Percentiles rank a stretch among this genome's conserved stretches.
These are phyloP conservation scores for Centroberyx gerrardi DNA, from an alignment of 2,797 vertebrate genomes.

Conservation along the genomic window DNA sequence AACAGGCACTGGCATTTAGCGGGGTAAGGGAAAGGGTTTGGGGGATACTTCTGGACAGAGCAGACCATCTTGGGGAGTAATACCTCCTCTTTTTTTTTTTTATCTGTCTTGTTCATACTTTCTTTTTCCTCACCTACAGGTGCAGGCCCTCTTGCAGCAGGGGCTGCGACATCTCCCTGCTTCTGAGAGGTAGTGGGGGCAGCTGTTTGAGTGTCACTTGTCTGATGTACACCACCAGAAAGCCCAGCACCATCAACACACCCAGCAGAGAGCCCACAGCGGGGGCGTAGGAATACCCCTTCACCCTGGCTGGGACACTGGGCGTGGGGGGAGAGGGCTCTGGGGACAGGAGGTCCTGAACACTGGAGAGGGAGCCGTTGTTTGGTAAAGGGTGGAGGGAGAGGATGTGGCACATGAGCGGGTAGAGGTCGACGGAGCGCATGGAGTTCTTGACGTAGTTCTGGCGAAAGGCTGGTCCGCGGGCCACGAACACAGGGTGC, in stretches of 20 bases:
- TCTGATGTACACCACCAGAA: constrained; percentile 87
- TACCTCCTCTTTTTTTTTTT: constrained; percentile 66
- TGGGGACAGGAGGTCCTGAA: constrained; percentile 87
- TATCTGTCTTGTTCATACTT: constrained; percentile 4
- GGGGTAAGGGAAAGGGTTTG: constrained; percentile 31
- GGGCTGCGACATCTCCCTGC: constrained; percentile 90
- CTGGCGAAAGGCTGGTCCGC: constrained; percentile 91
- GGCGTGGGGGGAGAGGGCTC: constrained; percentile 53
- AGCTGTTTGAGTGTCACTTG: constrained; percentile 87
- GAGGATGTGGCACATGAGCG: constrained; percentile 93
- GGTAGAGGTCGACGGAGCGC: constrained; percentile 92
- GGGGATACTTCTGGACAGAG: constrained; percentile 64
- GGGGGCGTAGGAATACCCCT: constrained; percentile 80
- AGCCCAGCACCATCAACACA: constrained; percentile 87
- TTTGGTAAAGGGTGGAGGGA: constrained; percentile 86
- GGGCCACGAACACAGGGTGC: constrained; percentile 93
- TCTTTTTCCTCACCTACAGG: constrained; percentile 67
- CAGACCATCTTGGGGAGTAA: constrained; percentile 64
- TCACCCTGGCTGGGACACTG: constrained; percentile 21
- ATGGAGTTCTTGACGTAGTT: constrained; percentile 87
- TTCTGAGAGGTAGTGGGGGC: constrained; percentile 81
- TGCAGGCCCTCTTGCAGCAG: constrained; percentile 88
- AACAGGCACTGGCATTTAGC: constrained; percentile 28
- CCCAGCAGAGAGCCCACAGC: constrained; percentile 88
- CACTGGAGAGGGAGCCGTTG: constrained; percentile 90